phyloP scores from a whole-genome alignment of 2,888 invertebrate species.

The Lymantria dispar region DNA sequence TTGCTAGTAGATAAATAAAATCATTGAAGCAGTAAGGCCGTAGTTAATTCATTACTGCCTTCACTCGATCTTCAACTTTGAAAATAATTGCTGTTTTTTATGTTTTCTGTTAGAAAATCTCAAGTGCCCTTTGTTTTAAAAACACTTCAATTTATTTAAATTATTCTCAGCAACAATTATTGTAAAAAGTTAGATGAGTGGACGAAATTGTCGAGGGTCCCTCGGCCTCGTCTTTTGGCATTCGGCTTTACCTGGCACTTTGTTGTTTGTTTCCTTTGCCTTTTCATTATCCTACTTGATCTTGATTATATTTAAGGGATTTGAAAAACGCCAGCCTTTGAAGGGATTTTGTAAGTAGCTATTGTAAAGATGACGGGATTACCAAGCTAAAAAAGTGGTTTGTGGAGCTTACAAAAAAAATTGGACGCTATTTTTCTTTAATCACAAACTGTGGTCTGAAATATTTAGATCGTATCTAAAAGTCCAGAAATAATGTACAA shows the following conservation, averaged over 20 bases:
- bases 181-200: constrained; percentile 23
- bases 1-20: too few relatives aligned
- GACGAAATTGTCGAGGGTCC: constrained; percentile 9
- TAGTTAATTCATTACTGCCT: too few relatives aligned
- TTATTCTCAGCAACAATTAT: constrained; percentile 30
- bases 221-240: not conserved
- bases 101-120: not conserved
- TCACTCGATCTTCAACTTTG: constrained; percentile 7
- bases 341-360: constrained; percentile 6
- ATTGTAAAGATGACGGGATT: constrained; percentile 1
- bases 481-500: too few relatives aligned
- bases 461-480: not conserved
- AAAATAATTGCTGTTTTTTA: not conserved
- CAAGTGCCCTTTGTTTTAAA: constrained; percentile 8
- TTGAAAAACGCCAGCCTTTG: constrained; percentile 5
- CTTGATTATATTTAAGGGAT: constrained; percentile 8
- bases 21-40: too few relatives aligned
- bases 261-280: constrained; percentile 24
- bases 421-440: not conserved
- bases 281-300: constrained; percentile 25
- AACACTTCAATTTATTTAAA: constrained; percentile 28
- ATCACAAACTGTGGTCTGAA: not conserved
- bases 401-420: not conserved
- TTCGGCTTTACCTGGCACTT: constrained; percentile 4
- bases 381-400: not conserved